phyloP scores from a whole-genome alignment of 2,888 invertebrate genomes.

The Petrophora chlorosata region DNA sequence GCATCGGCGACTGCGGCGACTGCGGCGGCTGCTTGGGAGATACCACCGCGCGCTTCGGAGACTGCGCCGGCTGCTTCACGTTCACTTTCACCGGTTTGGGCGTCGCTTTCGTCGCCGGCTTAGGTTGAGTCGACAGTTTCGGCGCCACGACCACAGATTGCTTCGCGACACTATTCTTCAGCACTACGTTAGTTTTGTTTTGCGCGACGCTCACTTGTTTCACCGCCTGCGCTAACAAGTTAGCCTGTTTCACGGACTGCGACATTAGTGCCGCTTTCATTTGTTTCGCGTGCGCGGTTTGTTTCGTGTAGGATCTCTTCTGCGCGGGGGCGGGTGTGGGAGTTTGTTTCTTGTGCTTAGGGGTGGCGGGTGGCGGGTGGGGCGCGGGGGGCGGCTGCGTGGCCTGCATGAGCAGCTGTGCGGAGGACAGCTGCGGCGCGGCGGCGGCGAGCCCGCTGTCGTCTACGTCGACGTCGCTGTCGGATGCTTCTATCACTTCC shows the following conservation, averaged over 20 bases:
- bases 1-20: constrained; percentile 51
- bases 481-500: constrained; percentile 65
- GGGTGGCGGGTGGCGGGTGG: constrained; percentile 31
- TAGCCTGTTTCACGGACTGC: constrained; percentile 61
- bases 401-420: constrained; percentile 71
- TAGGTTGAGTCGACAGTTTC: constrained; percentile 32
- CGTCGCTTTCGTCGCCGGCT: constrained; percentile 8
- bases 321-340: constrained; percentile 20
- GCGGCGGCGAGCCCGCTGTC: constrained; percentile 53
- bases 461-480: constrained; percentile 77
- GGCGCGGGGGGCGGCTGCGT: constrained; percentile 54
- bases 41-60: constrained; percentile 22
- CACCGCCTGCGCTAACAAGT: constrained; percentile 51
- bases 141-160: constrained; percentile 37
- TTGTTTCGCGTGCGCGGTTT: constrained; percentile 33
- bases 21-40: constrained; percentile 24
- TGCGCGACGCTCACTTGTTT: constrained; percentile 46
- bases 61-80: constrained; percentile 27
- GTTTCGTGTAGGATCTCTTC: constrained; percentile 39
- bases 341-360: constrained; percentile 50
- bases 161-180: constrained; percentile 29
- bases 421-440: constrained; percentile 62
- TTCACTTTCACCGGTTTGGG: constrained; percentile 18
- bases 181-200: constrained; percentile 37
- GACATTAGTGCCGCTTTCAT: constrained; percentile 53